Evolutionary conservation across 2,113 vertebrate species (phyloP), one percentile per base, ranked within the genome.

Genomic region (Nannospalax galili): DNA sequence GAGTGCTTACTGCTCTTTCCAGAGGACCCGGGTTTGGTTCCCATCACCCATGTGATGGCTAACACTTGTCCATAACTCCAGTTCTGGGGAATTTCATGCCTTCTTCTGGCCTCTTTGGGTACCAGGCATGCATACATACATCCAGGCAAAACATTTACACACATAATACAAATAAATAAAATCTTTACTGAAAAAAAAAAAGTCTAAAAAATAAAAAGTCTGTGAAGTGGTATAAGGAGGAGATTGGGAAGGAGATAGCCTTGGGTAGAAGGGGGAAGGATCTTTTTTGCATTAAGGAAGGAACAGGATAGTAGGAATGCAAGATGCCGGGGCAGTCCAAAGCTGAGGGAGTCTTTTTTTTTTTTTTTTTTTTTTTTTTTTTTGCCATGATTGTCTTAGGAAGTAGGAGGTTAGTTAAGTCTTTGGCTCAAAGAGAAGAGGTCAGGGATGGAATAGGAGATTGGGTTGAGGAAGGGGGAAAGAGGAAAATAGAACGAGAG

Each of bases 311-410:
- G 28, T 73, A 45, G 28, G 42, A 72, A 74, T 37, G 4, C 7
- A 78, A 88, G 40, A 37, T 32, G 2, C 40, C 3, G 20, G 62
- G 10, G 67, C 72, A 15, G 24, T 65, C 42, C 56, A 88, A 81
- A 82, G 69, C 26, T 92, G 75, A 85, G 80, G 52, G 40, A 90
- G 32, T 90, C n/a, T n/a, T n/a, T n/a, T n/a, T n/a, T n/a, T n/a
- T n/a, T n/a, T n/a, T n/a, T n/a, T n/a, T n/a, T n/a, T n/a, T n/a
- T n/a, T n/a, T n/a, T n/a, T n/a, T n/a, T n/a, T n/a, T n/a, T n/a
- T n/a, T n/a, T n/a, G n/a, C 78, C 45, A 37, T 30, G 4, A 24
- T 3, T 93, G 40, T 80, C 30, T 75, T 64, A 74, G n/a, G 48
- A 81, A 88, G 62, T 28, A 58, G 79, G 67, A 75, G 3, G 28